Evolutionary conservation across 1,140 invertebrate species (phyloP), one percentile per base, ranked within the genome.

Genomic region (Cyclina sinensis): DNA sequence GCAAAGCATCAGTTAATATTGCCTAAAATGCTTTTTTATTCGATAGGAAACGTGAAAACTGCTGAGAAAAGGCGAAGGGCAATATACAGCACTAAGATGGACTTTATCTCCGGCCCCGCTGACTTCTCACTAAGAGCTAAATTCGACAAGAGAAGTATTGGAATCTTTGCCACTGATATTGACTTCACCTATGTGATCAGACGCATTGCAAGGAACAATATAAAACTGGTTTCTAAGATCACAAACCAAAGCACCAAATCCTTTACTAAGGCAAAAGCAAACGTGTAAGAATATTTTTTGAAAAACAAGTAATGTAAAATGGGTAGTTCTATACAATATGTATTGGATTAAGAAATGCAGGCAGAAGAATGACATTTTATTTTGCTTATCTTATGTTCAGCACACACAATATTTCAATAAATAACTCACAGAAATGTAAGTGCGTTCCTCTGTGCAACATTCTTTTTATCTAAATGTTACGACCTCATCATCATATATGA

Each of bases 211-310:
- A 79, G 86, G 30, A 59, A 88, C 54, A 74, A 57, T 30, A 43
- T 88, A 5, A 88, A 82, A 27, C 14, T 88, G 24, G 79, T 76
- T n/a, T 88, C 78, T 24, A 88, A 88, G 30, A 59, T 88, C 4
- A 76, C 46, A 16, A 88, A 88, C 65, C 79, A 65, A 24, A 82
- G 78, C 30, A 68, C 35, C 9, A 82, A 35, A 54, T 27, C 78
- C 18, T 48, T 88, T 32, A 82, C 62, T 4, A 88, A 76, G 54
- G 79, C 43, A 59, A 51, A 35, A 46, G 35, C 48, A 7, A 74
- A 24, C n/a, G 18, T 83, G 86, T 88, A 59, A 88, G 86, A 81
- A 78, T 54, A 4, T 43, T 43, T 43, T 43, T 43, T 7, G 5
- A 7, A 7, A 14, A 43, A 43, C 12, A 84, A 68, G 46, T n/a